Evolutionary conservation across 2,888 invertebrate species (phyloP), one percentile per base, ranked within the genome.

Genomic region (Gnatocerus cornutus): DNA sequence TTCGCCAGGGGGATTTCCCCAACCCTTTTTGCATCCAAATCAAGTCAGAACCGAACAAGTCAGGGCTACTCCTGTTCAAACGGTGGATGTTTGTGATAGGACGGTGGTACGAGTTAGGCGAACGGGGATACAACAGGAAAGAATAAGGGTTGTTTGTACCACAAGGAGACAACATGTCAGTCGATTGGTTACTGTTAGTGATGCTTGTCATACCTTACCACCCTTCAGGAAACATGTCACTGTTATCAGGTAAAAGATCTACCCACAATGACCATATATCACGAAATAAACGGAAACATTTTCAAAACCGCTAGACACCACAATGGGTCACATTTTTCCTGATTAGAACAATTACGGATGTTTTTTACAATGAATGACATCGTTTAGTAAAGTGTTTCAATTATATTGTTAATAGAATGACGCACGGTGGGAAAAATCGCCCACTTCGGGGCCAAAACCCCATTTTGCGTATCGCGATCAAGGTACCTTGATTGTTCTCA

Each of bases 191-290:
- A 84, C 84, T 8, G 84, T 85, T 43, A 81, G 82, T 13, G 84
- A 85, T 69, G 79, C 81, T 9, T 83, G 82, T 67, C 79, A 82
- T 41, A 77, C 79, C 13, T 73, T 84, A 67, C 83, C 84, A 58
- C 83, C 84, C 27, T 77, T 84, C 30, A 79, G 84, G 76, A 85
- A 84, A 76, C 84, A 85, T 79, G 82, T 85, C 72, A 84, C 85
- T 50, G 82, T 84, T 64, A 82, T 85, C 80, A 85, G 85, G 85
- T 85, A 81, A 66, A 41, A 12, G n/a, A 33, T 21, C 21, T 3
- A 21, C 14, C 13, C 39, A 29, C 27, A 13, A 43, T 12, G n/a
- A 37, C 10, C 37, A 10, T 16, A 14, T 14, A 9, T 50, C n/a
- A 14, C 50, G 10, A 10, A 3, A 41, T 21, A 7, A 16, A 30